Conservation (phyloP, 2,113 vertebrate genomes). For the Micronycteris hirsuta region DNA sequence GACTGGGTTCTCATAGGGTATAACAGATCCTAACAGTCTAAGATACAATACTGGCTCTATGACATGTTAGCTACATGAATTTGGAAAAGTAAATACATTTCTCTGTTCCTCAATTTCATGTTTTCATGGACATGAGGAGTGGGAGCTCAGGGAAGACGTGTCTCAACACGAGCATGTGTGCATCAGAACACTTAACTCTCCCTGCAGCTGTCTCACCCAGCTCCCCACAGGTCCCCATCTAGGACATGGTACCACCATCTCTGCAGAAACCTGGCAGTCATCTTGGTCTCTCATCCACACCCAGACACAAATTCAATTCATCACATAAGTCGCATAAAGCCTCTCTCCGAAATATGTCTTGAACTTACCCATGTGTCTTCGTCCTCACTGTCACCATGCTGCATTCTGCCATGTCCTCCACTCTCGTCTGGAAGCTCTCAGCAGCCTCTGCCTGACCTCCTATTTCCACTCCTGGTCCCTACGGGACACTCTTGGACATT, state of each 20-base stretch:
- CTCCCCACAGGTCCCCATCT: not conserved
- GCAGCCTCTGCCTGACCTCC: not conserved
- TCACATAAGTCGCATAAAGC: not conserved
- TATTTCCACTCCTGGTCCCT: not conserved
- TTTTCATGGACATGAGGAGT: not conserved
- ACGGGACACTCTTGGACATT: not conserved
- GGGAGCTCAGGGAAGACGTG: not conserved
- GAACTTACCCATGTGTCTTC: not conserved
- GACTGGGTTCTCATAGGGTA: not conserved
- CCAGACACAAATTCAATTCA: not conserved
- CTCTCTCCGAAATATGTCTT: not conserved
- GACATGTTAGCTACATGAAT: not conserved
- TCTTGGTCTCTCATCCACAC: not conserved
- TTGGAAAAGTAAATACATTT: not conserved
- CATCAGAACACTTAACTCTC: not conserved
- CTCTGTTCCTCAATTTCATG: not conserved
- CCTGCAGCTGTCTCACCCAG: not conserved
- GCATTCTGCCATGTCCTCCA: not conserved
- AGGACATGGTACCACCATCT: not conserved
- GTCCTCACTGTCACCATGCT: not conserved
- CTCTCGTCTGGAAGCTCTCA: not conserved
- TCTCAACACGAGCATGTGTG: not conserved
- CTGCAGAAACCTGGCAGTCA: not conserved
- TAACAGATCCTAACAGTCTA: not conserved
- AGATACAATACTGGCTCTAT: not conserved